These are phyloP conservation scores for Nasonia vitripennis DNA, from an alignment of 1,140 invertebrate species.

Conservation along the genomic window DNA sequence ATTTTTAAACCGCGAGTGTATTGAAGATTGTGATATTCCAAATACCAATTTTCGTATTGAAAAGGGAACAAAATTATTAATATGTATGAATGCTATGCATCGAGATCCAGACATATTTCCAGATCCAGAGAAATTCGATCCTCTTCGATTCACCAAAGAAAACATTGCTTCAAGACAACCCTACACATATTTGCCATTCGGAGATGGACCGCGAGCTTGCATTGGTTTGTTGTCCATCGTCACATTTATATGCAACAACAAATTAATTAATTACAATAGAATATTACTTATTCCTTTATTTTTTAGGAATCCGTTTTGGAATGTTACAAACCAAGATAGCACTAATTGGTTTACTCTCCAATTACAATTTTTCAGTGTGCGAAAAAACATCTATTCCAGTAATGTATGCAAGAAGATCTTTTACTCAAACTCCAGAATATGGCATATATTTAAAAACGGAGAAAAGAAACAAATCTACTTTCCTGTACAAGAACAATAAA, in stretches of 20 bases:
- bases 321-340: conserved; percentile 70
- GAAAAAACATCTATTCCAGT: conserved; percentile 64
- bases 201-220: conserved; percentile 75
- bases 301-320: conserved; percentile 68
- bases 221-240: conserved; percentile 70
- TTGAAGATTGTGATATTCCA: conserved; percentile 76
- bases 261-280: background rate
- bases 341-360: conserved; percentile 57
- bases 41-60: conserved; percentile 77
- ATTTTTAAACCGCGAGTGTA: conserved; percentile 76
- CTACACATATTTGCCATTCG: conserved; percentile 73
- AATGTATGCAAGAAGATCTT: conserved; percentile 53
- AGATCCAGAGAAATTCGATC: conserved; percentile 79
- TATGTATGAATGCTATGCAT: conserved; percentile 77
- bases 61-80: conserved; percentile 77
- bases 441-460: conserved; percentile 28
- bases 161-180: conserved; percentile 61
- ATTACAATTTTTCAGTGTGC: conserved; percentile 48
- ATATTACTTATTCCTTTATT: background rate
- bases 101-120: conserved; percentile 77
- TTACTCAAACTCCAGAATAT: conserved; percentile 59
- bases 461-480: conserved; percentile 10
- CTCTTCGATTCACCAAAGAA: conserved; percentile 76
- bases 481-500: too few species aligned
- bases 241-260: background rate